Evolutionary conservation across 2,888 invertebrate genomes (phyloP).

Genomic region (Protula sp.): DNA sequence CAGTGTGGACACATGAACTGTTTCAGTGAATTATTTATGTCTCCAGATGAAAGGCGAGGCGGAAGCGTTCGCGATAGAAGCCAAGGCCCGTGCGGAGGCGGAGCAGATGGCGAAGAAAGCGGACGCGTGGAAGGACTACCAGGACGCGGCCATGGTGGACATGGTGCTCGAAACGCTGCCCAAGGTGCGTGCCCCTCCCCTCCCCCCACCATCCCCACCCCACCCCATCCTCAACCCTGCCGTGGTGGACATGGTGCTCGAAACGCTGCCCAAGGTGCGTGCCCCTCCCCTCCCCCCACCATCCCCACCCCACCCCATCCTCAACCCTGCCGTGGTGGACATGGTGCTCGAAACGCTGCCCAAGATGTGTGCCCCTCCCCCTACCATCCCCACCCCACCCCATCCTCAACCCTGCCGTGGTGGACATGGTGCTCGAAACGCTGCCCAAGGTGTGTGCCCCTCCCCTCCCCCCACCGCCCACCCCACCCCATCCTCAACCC

Average conservation of each 20-base stretch:
- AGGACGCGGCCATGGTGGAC: slow-evolving; percentile 64
- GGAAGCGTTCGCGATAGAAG: slow-evolving; percentile 83
- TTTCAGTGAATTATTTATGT: too few relatives aligned
- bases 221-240: slow-evolving; percentile 66
- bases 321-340: slow-evolving; percentile 64
- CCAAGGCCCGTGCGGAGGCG: slow-evolving; percentile 91
- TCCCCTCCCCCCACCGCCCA: too few relatives aligned
- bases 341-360: slow-evolving; percentile 94
- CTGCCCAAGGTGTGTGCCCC: slow-evolving; percentile 77
- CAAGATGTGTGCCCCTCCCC: slow-evolving; percentile 70
- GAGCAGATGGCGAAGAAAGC: slow-evolving; percentile 97
- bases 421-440: slow-evolving; percentile 90
- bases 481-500: too few relatives aligned
- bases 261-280: slow-evolving; percentile 84
- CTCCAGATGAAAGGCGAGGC: slow-evolving; percentile 66
- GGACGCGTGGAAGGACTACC: slow-evolving; percentile 93
- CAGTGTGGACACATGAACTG: too few relatives aligned
- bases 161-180: slow-evolving; percentile 94
- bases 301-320: too few relatives aligned
- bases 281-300: too few relatives aligned
- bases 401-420: slow-evolving; percentile 62
- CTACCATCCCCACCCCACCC: too few relatives aligned
- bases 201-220: too few relatives aligned
- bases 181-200: slow-evolving; percentile 70
- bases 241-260: slow-evolving; percentile 80